Conservation (phyloP, 2,888 invertebrate genomes). For the Aphidoletes aphidimyza region DNA sequence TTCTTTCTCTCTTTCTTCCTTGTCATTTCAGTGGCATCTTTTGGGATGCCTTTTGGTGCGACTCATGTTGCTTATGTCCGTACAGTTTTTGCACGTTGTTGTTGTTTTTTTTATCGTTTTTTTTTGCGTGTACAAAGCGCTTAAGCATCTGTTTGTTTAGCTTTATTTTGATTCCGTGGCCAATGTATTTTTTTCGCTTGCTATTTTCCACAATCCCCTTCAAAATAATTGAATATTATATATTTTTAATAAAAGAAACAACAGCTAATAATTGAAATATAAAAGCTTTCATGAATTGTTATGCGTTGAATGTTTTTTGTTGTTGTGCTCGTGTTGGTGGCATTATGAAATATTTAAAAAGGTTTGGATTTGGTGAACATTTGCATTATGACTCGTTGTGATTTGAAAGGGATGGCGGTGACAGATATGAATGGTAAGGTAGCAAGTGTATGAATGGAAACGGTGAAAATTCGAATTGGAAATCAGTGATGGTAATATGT, state of each 20-base stretch:
- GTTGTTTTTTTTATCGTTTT: background rate
- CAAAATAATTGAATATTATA: background rate
- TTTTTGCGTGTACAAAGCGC: background rate
- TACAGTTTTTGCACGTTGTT: no score
- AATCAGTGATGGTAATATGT: no score
- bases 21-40: background rate
- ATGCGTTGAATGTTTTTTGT: background rate
- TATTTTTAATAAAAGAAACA: slow-evolving; percentile 33
- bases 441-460: background rate
- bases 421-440: background rate
- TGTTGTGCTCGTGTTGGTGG: background rate
- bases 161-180: slow-evolving; percentile 4
- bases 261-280: slow-evolving; percentile 37
- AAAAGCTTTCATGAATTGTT: slow-evolving; percentile 28
- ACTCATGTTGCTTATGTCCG: no score
- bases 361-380: background rate
- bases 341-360: slow-evolving; percentile 5
- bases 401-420: background rate
- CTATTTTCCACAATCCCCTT: background rate
- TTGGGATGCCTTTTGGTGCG: background rate
- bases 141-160: slow-evolving; percentile 25
- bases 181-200: background rate
- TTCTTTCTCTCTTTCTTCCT: background rate
- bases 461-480: no score
- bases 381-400: no score